Conservation (phyloP, 2,888 invertebrate genomes). For the Nemoura dubitans region DNA sequence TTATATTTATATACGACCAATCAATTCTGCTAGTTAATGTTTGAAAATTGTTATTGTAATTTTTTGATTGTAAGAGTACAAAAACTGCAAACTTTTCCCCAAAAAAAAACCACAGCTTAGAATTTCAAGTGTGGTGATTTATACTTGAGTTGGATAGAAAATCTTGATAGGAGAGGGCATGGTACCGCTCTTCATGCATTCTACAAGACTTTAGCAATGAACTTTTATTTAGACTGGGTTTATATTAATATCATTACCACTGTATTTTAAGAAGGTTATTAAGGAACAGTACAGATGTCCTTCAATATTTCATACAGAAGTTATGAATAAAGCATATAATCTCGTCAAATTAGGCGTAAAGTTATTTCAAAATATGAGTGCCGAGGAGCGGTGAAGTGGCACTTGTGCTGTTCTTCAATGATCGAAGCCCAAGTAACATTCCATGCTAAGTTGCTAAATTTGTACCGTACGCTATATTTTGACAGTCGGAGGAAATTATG, state of each 20-base stretch:
- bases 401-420: conserved; percentile 52
- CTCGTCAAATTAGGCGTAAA: conserved; percentile 56
- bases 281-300: conserved; percentile 51
- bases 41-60: not conserved
- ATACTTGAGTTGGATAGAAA: not conserved
- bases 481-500: conserved; percentile 50
- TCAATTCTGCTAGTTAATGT: not conserved
- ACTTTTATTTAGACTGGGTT: conserved; percentile 10
- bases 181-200: not conserved
- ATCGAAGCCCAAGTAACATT: conserved; percentile 28
- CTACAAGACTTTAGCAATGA: conserved; percentile 10
- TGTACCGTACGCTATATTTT: conserved; percentile 39
- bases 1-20: not conserved
- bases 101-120: not conserved
- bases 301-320: conserved; percentile 47
- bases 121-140: not conserved
- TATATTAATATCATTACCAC: conserved; percentile 14
- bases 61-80: not conserved
- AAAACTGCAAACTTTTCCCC: not conserved
- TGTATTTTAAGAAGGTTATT: conserved; percentile 28
- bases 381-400: conserved; percentile 62
- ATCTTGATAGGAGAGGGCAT: not conserved
- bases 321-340: conserved; percentile 43
- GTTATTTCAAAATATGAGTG: conserved; percentile 62
- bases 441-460: not conserved